These are phyloP conservation scores for Corythornis madagascariensis DNA, from an alignment of 2,113 vertebrate genomes.

Conservation along the genomic window DNA sequence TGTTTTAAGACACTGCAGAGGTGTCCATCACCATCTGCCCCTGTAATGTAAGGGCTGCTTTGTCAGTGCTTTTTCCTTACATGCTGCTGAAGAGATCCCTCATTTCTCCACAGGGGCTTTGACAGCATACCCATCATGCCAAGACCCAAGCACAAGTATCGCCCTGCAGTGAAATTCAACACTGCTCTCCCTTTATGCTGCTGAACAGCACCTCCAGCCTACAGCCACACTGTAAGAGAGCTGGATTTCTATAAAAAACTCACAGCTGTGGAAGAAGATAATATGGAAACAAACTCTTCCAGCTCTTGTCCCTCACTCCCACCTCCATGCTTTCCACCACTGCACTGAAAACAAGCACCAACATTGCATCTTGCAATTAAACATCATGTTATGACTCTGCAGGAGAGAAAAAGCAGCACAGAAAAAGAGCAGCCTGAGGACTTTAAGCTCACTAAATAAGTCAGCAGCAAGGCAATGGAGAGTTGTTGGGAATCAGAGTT, in stretches of 20 bases:
- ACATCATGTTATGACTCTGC: neutral
- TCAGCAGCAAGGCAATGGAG: neutral
- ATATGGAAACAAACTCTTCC: neutral
- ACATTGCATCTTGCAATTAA: neutral
- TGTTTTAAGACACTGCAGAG: neutral
- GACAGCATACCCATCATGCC: neutral
- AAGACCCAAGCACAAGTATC: rapidly evolving
- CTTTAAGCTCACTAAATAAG: neutral
- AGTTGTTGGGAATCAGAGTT: neutral
- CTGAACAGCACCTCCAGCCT: neutral
- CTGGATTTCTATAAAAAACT: neutral
- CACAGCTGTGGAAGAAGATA: neutral
- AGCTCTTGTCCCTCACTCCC: neutral
- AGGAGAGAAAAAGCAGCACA: neutral
- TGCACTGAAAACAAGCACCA: neutral
- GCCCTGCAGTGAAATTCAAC: neutral
- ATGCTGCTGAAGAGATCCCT: neutral
- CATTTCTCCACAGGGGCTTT: neutral
- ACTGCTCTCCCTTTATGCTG: neutral
- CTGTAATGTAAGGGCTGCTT: neutral
- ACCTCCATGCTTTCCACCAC: neutral
- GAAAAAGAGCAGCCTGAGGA: neutral
- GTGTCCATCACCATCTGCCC: neutral
- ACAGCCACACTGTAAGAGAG: neutral
- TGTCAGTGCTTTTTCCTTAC: neutral